Evolutionary conservation across 2,797 vertebrate genomes (phyloP).

Genomic region (Australoheros facetus): DNA sequence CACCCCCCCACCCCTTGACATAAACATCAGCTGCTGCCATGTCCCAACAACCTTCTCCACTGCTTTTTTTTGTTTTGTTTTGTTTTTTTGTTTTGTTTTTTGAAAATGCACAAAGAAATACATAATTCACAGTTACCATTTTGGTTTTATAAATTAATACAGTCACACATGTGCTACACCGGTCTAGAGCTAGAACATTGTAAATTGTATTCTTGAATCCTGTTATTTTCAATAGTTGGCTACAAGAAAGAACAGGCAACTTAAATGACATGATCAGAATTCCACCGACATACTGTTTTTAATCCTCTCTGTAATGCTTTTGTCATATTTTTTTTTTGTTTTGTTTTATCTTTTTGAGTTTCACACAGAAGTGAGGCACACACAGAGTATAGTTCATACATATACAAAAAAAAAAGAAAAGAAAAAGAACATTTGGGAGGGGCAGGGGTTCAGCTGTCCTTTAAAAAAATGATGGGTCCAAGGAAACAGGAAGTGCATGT

Average conservation of each 20-base stretch:
- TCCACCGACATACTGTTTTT: conserved; percentile 79
- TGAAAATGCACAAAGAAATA: conserved; percentile 88
- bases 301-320: conserved; percentile 76
- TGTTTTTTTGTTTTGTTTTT: background rate
- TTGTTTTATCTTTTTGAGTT: conserved; percentile 78
- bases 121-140: conserved; percentile 91
- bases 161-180: conserved; percentile 91
- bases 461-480: conserved; percentile 64
- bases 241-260: conserved; percentile 89
- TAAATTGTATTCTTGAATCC: conserved; percentile 86
- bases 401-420: conserved; percentile 78
- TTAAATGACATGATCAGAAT: conserved; percentile 84
- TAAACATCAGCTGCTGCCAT: conserved; percentile 68
- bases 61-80: conserved; percentile 47
- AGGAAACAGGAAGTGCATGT: conserved; percentile 82
- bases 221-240: conserved; percentile 87
- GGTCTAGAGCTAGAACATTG: conserved; percentile 89
- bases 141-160: conserved; percentile 92
- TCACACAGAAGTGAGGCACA: conserved; percentile 87
- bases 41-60: conserved; percentile 74
- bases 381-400: conserved; percentile 87
- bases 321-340: conserved; percentile 72
- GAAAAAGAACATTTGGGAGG: conserved; percentile 72
- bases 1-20: conserved; percentile 51
- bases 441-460: conserved; percentile 68